Conservation (phyloP, 2,888 invertebrate genomes). For the Alviniconcha strummeri region DNA sequence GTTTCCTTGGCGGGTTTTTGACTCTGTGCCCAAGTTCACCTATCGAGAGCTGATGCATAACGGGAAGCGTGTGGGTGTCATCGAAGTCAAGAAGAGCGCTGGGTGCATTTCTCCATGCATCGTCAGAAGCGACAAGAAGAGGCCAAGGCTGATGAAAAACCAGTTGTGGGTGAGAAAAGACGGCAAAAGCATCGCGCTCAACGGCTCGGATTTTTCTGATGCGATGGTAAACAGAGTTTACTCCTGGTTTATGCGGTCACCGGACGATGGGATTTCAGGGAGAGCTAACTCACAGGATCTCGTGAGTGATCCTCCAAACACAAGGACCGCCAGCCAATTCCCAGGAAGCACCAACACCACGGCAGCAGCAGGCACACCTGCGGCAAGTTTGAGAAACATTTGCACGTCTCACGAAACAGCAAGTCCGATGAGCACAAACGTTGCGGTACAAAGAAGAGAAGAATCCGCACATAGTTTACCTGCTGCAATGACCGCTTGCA, state of each 20-base stretch:
- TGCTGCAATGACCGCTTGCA: too few relatives aligned
- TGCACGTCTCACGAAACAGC: too few relatives aligned
- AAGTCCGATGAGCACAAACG: too few relatives aligned
- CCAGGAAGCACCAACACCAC: too few relatives aligned
- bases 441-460: too few relatives aligned
- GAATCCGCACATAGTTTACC: too few relatives aligned
- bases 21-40: conserved; percentile 35
- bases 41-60: conserved; percentile 23
- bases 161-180: conserved; percentile 42
- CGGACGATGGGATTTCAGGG: too few relatives aligned
- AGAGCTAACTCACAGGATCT: too few relatives aligned
- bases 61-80: conserved; percentile 35
- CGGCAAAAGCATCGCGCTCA: conserved; percentile 29
- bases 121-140: conserved; percentile 26
- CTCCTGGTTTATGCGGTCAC: conserved; percentile 12
- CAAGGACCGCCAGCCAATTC: too few relatives aligned
- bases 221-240: conserved; percentile 42
- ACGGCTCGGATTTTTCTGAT: conserved; percentile 26
- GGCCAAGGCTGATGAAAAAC: conserved; percentile 12
- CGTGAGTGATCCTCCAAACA: too few relatives aligned
- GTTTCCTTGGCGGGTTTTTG: conserved; percentile 32
- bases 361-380: neutral
- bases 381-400: neutral
- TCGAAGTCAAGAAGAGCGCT: conserved; percentile 37
- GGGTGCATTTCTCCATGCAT: conserved; percentile 38